These are phyloP conservation scores for Parotocinclus haroldoi DNA, from an alignment of 2,797 vertebrate genomes.

Conservation along the genomic window DNA sequence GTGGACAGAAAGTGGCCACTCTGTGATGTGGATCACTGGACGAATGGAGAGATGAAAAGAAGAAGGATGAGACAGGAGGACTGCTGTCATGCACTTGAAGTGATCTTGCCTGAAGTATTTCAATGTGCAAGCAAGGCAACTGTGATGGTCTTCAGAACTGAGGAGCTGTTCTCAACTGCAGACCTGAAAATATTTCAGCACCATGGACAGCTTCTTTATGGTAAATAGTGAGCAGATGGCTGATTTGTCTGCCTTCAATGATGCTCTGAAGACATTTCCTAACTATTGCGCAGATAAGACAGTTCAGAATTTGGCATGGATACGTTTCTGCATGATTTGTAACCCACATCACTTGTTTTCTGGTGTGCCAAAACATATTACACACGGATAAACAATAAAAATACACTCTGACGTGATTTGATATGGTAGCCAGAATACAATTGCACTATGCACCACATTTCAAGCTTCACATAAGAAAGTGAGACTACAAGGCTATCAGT, in stretches of 20 bases:
- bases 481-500: conserved; percentile 33
- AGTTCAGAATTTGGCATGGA: background rate
- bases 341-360: background rate
- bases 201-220: conserved; percentile 16
- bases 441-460: conserved; percentile 29
- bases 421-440: conserved; percentile 41
- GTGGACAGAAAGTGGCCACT: conserved; percentile 42
- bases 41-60: conserved; percentile 26
- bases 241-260: background rate
- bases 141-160: conserved; percentile 16
- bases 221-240: background rate
- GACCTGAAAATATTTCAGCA: conserved; percentile 26
- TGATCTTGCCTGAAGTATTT: conserved; percentile 23
- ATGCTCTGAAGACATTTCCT: conserved; percentile 4
- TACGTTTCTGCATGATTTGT: conserved; percentile 30
- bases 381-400: conserved; percentile 26
- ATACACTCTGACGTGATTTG: conserved; percentile 33
- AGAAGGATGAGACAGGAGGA: conserved; percentile 35
- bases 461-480: conserved; percentile 43
- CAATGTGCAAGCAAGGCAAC: conserved; percentile 19
- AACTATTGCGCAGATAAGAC: background rate
- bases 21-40: conserved; percentile 22
- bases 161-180: background rate
- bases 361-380: conserved; percentile 14
- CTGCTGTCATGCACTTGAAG: conserved; percentile 25